Evolutionary conservation across 1,140 invertebrate genomes (phyloP), one percentile per base, ranked within the genome.

Genomic region (Ostrea denselamellosa): DNA sequence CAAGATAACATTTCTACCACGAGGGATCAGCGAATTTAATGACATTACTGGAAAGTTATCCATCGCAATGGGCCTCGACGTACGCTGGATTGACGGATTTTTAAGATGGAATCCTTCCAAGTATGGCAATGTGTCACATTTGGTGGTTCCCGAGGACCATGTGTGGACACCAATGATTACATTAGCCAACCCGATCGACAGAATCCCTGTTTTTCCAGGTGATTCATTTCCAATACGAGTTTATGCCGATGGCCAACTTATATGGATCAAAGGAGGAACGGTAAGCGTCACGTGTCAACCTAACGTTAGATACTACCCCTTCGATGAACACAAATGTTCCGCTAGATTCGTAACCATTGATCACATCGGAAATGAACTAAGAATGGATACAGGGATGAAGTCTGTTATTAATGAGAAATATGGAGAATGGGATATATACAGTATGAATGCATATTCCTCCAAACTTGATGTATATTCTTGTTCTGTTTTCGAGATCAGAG

Each of bases 141-240:
- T 85, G 53, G 56, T 71, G 2, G 19, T 89, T 12, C 68, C 83
- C 1, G 83, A 87, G 19, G 25, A 53, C 9, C 56, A 81, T 4
- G 54, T 87, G 22, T 89, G 88, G 88, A 87, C 68, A 56, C 88
- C 88, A n/a, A 9, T 52, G 68, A 14, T 89, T 1, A 25, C 86
- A 0, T 1, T 62, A 17, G 68, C 65, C 54, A 89, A 89, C 56
- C 68, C 86, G 0, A 56, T 85, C 0, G 83, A 85, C 71, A 53
- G 56, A n/a, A 56, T 85, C 0, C 68, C 68, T 5, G 54, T 85
- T 8, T 65, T 87, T 8, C 28, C 58, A 14, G 52, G 65, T 0
- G 56, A 81, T 28, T 52, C 54, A 10, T 87, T 68, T n/a, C 52
- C 44, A 8, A 51, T 87, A 2, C 10, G 65, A n/a, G 3, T 87